Conservation (phyloP, 2,888 invertebrate genomes). For the Adelognathus sp. region DNA sequence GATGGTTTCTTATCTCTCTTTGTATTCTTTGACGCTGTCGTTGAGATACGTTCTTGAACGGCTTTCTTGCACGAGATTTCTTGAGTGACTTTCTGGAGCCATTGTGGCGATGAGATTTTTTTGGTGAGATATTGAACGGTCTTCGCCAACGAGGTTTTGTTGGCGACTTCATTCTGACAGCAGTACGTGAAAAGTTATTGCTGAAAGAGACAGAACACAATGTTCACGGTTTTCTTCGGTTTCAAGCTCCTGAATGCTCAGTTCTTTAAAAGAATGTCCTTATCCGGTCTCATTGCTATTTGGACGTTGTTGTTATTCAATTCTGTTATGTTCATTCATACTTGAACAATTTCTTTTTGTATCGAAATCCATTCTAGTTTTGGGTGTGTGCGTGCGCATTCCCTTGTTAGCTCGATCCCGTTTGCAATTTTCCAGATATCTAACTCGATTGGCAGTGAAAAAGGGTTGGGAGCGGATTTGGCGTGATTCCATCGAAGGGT, state of each 20-base stretch:
- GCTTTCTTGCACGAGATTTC: not conserved
- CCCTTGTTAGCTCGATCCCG: no score
- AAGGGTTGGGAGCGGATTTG: no score
- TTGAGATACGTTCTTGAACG: not conserved
- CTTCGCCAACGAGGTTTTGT: not conserved
- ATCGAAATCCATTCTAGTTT: not conserved
- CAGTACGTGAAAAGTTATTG: not conserved
- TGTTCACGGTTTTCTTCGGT: not conserved
- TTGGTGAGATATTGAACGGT: not conserved
- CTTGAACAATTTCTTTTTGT: not conserved
- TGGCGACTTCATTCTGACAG: not conserved
- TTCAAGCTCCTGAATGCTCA: not conserved
- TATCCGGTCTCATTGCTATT: not conserved
- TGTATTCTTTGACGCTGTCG: conserved; percentile 24
- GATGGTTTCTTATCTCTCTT: not conserved
- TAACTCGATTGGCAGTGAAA: no score
- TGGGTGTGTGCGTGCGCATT: no score
- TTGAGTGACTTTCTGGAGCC: not conserved
- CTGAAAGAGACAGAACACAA: not conserved
- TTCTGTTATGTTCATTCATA: no score
- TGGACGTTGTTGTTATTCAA: not conserved
- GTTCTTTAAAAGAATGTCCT: not conserved
- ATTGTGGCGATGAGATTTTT: not conserved
- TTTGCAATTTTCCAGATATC: no score
- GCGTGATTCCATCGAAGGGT: no score